Evolutionary conservation across 1,140 invertebrate genomes (phyloP), one percentile per base, ranked within the genome.

Genomic region (Saccostrea glomerata): DNA sequence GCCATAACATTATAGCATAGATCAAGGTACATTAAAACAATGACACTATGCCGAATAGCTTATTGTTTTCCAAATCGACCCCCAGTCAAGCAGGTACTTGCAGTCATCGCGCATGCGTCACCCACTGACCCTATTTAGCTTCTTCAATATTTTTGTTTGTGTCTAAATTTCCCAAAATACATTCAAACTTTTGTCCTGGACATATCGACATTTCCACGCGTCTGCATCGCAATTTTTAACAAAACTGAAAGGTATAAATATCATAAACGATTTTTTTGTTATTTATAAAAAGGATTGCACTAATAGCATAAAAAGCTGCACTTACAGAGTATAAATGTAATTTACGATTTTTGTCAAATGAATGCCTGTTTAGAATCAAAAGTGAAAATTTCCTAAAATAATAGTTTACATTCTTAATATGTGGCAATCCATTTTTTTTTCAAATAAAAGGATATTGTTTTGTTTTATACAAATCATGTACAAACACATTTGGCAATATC

Each of bases 61-160:
- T 20, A 60, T 60, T 15, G 58, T 60, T 60, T 60, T 20, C 58
- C 13, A 20, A 63, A 20, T 20, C n/a, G 2, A 63, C 58, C 58
- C 58, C 58, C 58, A 17, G 15, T 77, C 70, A 77, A 77, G 70
- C 70, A 77, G 70, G 70, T 77, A 77, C 70, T 77, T 77, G 70
- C 25, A 6, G 23, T 2, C 30, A 77, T 11, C 25, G 25, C 70
- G 70, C 70, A 77, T 77, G 70, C 70, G 70, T 77, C 30, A 77
- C 70, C 70, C 70, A 77, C 25, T 77, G 25, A 77, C 70, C 70
- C 30, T 30, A 47, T 47, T 47, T 47, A 47, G 47, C 47, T 47
- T 9, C 47, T 47, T 47, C 47, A 47, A 47, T 25, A 13, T 73
- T 23, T 73, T 23, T 70, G 25, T 23, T 36, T 77, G 23, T 25